Evolutionary conservation across 1,140 invertebrate genomes (phyloP).

Genomic region (Euglossa dilemma): DNA sequence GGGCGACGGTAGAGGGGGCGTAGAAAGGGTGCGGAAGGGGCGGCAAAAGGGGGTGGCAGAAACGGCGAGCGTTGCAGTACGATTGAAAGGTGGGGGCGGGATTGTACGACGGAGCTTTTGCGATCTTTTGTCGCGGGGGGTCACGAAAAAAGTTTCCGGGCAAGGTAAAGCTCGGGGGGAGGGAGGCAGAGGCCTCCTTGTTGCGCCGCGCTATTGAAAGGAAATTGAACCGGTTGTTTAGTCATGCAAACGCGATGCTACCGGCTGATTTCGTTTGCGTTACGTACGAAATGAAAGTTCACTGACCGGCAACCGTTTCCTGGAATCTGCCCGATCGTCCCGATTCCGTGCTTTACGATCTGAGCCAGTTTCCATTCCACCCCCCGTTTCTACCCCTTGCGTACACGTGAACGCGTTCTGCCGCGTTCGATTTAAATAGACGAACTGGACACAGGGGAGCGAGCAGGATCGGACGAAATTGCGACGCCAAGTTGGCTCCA

Average conservation of each 20-base stretch:
- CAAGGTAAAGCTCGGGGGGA: background rate
- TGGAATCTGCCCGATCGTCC: conserved; percentile 46
- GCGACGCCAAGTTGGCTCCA: background rate
- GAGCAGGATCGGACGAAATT: conserved; percentile 16
- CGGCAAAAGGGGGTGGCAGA: too few species aligned
- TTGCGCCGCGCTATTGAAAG: conserved; percentile 44
- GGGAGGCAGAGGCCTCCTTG: conserved; percentile 18
- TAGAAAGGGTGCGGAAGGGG: too few species aligned
- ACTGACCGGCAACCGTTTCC: conserved; percentile 39
- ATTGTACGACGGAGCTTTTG: conserved; percentile 15
- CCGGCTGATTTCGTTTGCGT: conserved; percentile 54
- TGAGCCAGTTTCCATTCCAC: conserved; percentile 10
- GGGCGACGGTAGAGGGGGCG: too few species aligned
- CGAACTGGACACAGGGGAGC: background rate
- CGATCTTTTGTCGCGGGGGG: conserved; percentile 33
- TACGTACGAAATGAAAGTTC: conserved; percentile 59
- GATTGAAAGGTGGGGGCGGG: conserved; percentile 25
- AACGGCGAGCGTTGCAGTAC: background rate
- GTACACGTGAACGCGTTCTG: background rate
- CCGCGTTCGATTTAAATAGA: conserved; percentile 30
- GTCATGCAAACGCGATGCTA: conserved; percentile 59
- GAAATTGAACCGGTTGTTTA: conserved; percentile 52
- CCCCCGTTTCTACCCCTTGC: background rate
- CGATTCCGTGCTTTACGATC: conserved; percentile 41
- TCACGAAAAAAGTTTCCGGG: conserved; percentile 21